A percentile compares a stretch with the other conserved stretches of the same genome.
These are phyloP conservation scores for Phataginus tetradactyla DNA, from an alignment of 2,797 vertebrate genomes.

Conservation along the genomic window DNA sequence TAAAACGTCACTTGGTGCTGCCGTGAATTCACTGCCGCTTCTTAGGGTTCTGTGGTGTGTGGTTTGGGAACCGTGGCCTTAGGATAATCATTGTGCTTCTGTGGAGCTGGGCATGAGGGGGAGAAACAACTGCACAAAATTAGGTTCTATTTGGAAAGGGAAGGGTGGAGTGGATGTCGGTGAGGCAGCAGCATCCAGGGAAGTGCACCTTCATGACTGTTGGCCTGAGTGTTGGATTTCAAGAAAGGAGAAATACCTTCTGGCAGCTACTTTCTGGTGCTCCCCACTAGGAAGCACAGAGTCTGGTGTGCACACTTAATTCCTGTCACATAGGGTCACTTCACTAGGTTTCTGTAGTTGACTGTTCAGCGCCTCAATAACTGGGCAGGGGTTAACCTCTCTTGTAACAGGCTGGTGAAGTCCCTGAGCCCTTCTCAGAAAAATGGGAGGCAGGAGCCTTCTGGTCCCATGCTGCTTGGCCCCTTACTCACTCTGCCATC, in stretches of 20 bases:
- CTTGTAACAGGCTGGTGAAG: background rate
- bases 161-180: background rate
- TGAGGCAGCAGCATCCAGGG: background rate
- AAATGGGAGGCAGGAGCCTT: background rate
- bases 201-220: background rate
- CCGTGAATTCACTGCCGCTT: background rate
- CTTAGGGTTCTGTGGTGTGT: background rate
- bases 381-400: background rate
- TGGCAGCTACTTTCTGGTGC: background rate
- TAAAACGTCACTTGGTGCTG: background rate
- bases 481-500: background rate
- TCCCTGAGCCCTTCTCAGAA: background rate
- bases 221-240: constrained; percentile 1
- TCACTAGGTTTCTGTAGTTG: background rate
- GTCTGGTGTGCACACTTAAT: background rate
- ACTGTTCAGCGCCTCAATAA: background rate
- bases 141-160: background rate
- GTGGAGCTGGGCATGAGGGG: background rate
- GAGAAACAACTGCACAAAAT: background rate
- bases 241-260: background rate
- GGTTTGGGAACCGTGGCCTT: background rate
- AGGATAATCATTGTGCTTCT: background rate
- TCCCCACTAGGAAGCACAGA: background rate
- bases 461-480: background rate
- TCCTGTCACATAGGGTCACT: background rate